Conservation (phyloP, 2,113 vertebrate species). For the Phylloscopus trochilus region DNA sequence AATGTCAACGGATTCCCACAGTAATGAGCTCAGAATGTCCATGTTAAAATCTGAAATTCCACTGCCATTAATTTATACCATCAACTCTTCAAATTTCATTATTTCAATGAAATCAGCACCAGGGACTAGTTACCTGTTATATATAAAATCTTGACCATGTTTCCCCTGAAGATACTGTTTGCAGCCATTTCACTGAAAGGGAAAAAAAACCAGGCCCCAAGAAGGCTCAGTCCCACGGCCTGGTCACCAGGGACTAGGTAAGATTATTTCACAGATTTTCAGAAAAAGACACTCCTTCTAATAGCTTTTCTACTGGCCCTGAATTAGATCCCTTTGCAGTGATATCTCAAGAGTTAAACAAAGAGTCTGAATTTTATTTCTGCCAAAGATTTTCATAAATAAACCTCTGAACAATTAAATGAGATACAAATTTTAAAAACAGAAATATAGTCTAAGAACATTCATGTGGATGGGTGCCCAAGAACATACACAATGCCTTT, state of each 20-base stretch:
- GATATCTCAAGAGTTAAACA: neutral
- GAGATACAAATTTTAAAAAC: neutral
- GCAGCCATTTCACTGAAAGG: neutral
- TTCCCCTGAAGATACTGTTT: neutral
- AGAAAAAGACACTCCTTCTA: neutral
- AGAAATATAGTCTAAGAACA: neutral
- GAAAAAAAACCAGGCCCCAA: neutral
- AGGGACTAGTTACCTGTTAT: neutral
- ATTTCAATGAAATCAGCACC: neutral
- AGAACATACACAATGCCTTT: neutral
- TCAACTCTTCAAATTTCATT: neutral
- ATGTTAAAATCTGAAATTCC: neutral
- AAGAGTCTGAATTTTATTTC: neutral
- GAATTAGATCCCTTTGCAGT: constrained; percentile 5
- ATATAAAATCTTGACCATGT: neutral
- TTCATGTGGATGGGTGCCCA: neutral
- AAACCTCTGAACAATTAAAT: neutral
- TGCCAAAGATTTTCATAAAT: neutral
- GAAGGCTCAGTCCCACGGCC: neutral
- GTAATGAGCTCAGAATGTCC: neutral
- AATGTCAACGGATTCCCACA: neutral
- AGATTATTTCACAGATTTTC: neutral
- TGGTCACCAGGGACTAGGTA: neutral
- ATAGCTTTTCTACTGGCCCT: neutral
- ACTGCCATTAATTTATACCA: neutral